Percentiles rank a stretch among this genome's conserved stretches.
phyloP scores from a whole-genome alignment of 1,140 invertebrate genomes.

The Latrodectus geometricus region DNA sequence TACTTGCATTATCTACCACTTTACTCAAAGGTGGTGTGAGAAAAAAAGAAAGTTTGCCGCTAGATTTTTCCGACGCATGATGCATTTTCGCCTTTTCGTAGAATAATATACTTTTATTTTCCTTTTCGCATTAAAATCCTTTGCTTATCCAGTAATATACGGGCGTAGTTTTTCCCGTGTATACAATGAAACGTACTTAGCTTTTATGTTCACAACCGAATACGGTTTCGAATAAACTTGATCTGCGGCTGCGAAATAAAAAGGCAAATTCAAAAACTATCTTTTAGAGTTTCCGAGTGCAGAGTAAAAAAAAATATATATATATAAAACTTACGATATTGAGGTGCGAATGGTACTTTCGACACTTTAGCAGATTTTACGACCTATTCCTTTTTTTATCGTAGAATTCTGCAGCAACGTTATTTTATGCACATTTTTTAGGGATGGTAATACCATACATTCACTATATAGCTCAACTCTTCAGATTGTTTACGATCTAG shows the following conservation, averaged over 20 bases:
- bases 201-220: slow-evolving; percentile 55
- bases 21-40: slow-evolving; percentile 10
- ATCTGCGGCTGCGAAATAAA: slow-evolving; percentile 52
- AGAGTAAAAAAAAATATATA: slow-evolving; percentile 5
- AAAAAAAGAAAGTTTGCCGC: slow-evolving; percentile 35
- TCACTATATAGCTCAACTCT: too few relatives aligned
- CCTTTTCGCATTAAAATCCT: slow-evolving; percentile 55
- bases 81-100: slow-evolving; percentile 47
- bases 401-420: slow-evolving; percentile 7
- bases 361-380: slow-evolving; percentile 57
- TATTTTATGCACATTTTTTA: slow-evolving; percentile 58
- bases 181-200: slow-evolving; percentile 62
- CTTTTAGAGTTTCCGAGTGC: neutral
- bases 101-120: slow-evolving; percentile 60
- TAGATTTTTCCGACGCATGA: slow-evolving; percentile 50
- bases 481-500: too few relatives aligned
- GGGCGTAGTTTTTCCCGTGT: slow-evolving; percentile 52
- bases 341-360: slow-evolving; percentile 55
- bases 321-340: slow-evolving; percentile 59
- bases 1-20: slow-evolving; percentile 60
- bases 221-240: slow-evolving; percentile 54
- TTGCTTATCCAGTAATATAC: slow-evolving; percentile 62
- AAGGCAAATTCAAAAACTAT: slow-evolving; percentile 61
- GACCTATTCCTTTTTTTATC: slow-evolving; percentile 55
- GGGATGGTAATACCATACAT: neutral